Conservation (phyloP, 2,113 vertebrate species). For the Phoenicopterus ruber region DNA sequence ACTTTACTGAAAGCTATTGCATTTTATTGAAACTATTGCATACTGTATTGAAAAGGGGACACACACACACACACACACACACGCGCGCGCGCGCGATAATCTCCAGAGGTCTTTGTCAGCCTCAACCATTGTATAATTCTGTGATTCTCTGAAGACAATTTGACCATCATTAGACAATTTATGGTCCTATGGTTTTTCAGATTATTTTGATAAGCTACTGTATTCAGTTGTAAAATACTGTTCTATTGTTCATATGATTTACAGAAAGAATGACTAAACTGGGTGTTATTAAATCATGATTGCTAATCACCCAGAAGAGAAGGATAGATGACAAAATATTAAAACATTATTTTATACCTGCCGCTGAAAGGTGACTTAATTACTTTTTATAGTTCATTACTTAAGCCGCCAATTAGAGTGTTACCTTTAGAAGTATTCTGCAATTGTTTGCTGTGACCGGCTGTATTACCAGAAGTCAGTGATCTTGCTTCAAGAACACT, state of each 20-base stretch:
- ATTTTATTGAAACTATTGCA: neutral
- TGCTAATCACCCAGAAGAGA: neutral
- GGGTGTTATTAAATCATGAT: neutral
- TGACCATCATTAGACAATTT: neutral
- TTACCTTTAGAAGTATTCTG: neutral
- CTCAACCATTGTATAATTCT: neutral
- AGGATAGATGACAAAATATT: neutral
- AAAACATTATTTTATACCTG: neutral
- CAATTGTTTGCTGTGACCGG: neutral
- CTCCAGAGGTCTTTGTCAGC: neutral
- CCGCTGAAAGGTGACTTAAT: neutral
- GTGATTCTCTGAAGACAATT: neutral
- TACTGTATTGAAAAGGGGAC: neutral
- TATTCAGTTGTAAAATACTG: neutral
- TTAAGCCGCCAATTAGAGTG: neutral
- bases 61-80: too few relatives aligned
- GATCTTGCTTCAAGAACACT: neutral
- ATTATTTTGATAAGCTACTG: neutral
- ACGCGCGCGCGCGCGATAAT: too few relatives aligned
- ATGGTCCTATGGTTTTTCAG: neutral
- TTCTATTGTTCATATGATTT: neutral
- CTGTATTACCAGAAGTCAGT: neutral
- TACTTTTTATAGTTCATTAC: neutral
- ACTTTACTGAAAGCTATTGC: neutral
- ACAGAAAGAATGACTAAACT: neutral